These are phyloP conservation scores for Heterochromis multidens DNA, from an alignment of 2,113 vertebrate species.

Conservation along the genomic window DNA sequence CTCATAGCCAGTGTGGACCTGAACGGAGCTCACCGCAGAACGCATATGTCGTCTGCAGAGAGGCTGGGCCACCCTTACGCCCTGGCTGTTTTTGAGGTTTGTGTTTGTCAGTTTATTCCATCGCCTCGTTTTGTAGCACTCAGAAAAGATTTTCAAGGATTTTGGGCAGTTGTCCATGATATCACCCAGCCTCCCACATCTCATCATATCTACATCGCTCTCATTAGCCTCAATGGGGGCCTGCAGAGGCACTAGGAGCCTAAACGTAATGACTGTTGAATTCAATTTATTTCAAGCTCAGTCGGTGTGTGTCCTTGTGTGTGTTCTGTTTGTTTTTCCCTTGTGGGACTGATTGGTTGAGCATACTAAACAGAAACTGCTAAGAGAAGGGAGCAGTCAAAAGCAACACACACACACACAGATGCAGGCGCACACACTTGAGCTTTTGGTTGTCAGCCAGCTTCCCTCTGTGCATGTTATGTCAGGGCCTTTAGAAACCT, in stretches of 20 bases:
- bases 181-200: conserved; percentile 11
- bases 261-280: conserved; percentile 32
- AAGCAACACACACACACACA: background rate
- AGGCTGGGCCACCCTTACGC: conserved; percentile 91
- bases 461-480: background rate
- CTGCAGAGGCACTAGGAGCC: conserved; percentile 4
- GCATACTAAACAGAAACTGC: conserved; percentile 21
- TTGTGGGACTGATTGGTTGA: background rate
- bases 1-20: conserved; percentile 92
- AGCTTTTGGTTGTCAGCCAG: conserved; percentile 12
- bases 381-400: background rate
- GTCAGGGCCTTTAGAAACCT: background rate
- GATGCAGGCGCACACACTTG: background rate
- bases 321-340: background rate
- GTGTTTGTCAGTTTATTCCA: conserved; percentile 14
- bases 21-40: conserved; percentile 87
- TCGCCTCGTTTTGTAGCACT: background rate
- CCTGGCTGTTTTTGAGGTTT: conserved; percentile 94
- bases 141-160: background rate
- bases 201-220: conserved; percentile 29
- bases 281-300: conserved; percentile 9
- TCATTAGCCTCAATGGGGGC: background rate
- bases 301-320: conserved; percentile 17
- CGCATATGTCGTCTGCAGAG: conserved; percentile 85
- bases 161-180: background rate